Conservation (phyloP, 1,140 invertebrate genomes). For the Dinoponera quadriceps region DNA sequence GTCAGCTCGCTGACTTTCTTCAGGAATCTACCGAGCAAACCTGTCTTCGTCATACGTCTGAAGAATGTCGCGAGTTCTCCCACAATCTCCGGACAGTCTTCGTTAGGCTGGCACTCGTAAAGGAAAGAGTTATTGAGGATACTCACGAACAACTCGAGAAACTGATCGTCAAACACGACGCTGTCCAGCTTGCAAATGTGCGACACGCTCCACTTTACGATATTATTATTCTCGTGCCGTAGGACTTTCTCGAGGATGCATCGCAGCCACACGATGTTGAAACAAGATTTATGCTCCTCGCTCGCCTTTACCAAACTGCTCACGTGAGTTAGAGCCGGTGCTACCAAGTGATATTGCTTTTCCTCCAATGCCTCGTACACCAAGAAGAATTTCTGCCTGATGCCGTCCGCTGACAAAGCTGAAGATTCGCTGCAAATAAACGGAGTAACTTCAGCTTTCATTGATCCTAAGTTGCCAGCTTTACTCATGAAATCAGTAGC, state of each 20-base stretch:
- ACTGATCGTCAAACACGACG: constrained; percentile 64
- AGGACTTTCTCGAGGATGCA: constrained; percentile 83
- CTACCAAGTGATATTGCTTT: constrained; percentile 87
- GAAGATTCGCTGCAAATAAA: constrained; percentile 66
- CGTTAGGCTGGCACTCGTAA: constrained; percentile 69
- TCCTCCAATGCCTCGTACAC: constrained; percentile 87
- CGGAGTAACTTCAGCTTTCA: constrained; percentile 60
- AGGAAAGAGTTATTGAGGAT: constrained; percentile 78
- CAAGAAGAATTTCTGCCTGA: constrained; percentile 83
- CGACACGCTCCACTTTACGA: constrained; percentile 83
- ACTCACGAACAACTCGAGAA: constrained; percentile 71
- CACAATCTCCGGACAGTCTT: constrained; percentile 69
- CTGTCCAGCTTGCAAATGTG: constrained; percentile 72
- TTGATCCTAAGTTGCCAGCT: constrained; percentile 11
- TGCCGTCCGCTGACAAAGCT: constrained; percentile 47
- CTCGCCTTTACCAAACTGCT: constrained; percentile 74
- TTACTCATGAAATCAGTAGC: constrained; percentile 70
- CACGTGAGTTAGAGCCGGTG: constrained; percentile 84
- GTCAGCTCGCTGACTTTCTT: constrained; percentile 56
- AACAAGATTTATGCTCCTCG: constrained; percentile 66
- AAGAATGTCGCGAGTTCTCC: constrained; percentile 71
- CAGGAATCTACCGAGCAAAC: constrained; percentile 67
- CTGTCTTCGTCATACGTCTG: constrained; percentile 36
- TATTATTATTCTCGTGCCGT: constrained; percentile 82
- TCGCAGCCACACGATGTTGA: constrained; percentile 80